Evolutionary conservation across 2,888 invertebrate genomes (phyloP).

Genomic region (Agrochola circellaris): DNA sequence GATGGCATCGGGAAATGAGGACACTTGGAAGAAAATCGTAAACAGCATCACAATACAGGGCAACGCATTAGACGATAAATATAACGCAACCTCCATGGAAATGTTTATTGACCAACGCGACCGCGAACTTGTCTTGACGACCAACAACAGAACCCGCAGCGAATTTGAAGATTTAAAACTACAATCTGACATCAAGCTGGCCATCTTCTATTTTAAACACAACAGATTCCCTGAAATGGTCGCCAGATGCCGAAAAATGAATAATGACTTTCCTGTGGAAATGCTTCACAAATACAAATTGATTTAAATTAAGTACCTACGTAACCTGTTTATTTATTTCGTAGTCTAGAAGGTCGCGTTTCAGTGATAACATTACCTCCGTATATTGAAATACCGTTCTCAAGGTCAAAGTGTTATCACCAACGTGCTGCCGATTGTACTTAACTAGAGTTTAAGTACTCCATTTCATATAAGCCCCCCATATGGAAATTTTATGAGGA

Average conservation of each 20-base stretch:
- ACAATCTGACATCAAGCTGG: slow-evolving; percentile 5
- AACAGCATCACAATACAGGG: slow-evolving; percentile 17
- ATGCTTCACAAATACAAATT: slow-evolving; percentile 11
- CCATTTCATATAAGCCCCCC: too few species aligned
- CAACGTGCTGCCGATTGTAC: background rate
- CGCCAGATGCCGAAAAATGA: background rate
- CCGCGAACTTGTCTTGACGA: background rate
- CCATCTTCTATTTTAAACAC: slow-evolving; percentile 22
- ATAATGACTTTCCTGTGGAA: background rate
- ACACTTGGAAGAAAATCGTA: slow-evolving; percentile 18
- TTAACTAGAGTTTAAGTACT: background rate
- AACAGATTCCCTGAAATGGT: slow-evolving; percentile 6
- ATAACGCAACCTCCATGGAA: background rate
- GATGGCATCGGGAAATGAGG: background rate
- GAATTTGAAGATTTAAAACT: slow-evolving; percentile 1
- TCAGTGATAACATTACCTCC: background rate
- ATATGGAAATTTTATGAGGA: background rate
- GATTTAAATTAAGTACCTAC: background rate
- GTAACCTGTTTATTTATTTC: background rate
- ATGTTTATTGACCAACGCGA: slow-evolving; percentile 8
- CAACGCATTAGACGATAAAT: background rate
- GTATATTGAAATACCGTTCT: background rate
- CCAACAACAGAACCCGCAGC: background rate
- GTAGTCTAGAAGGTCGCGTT: background rate
- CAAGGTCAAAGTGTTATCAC: background rate